Base-by-base conservation (phyloP, 2,797 vertebrate species). In the Moxostoma hubbsi region DNA sequence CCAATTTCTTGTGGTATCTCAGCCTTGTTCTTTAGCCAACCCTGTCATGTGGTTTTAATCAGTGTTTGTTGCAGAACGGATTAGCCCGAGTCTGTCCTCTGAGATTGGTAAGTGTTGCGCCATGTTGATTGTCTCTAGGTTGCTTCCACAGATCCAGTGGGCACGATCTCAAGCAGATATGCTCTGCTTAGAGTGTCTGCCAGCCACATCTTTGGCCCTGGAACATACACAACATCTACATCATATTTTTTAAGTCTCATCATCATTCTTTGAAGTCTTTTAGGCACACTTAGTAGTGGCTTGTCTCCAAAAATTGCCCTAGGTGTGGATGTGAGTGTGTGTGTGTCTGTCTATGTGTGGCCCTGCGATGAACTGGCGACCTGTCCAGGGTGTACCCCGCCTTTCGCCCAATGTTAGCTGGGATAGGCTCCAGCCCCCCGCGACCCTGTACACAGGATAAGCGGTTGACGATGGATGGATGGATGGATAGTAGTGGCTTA, bases 41-140 rank as follows among this genome's bases (percentile, higher is more conserved):
- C 75, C 7, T 63, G 46, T 15, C 16, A 2, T 45, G 73, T 67
- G 24, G 36, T 2, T 47, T 74, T 47, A 4, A 36, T 68, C 10
- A 80, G 6, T 5, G 5, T 77, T 6, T 80, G 77, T 16, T 50
- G 45, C 66, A 54, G 66, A 43, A 10, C 49, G 8, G 4, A 79
- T 77, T 7, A 2, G 1, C 5, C 8, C 7, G 5, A 66, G 59
- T 11, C 50, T 64, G 8, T 75, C 75, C 1, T 8, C 75, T 55
- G 81, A 83, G 9, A 83, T 78, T 4, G 74, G 77, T 24, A 82
- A 4, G 64, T 77, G 73, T 2, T 78, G 61, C 2, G 70, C 16
- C 80, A 77, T 77, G 45, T 80, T 82, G 3, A 84, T 62, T 4
- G 58, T 75, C 16, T 76, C 81, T n/a, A 66, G 49, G 77, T 86